Base-by-base conservation (phyloP, 2,113 vertebrate genomes). In the Corythoichthys haematopterus region DNA sequence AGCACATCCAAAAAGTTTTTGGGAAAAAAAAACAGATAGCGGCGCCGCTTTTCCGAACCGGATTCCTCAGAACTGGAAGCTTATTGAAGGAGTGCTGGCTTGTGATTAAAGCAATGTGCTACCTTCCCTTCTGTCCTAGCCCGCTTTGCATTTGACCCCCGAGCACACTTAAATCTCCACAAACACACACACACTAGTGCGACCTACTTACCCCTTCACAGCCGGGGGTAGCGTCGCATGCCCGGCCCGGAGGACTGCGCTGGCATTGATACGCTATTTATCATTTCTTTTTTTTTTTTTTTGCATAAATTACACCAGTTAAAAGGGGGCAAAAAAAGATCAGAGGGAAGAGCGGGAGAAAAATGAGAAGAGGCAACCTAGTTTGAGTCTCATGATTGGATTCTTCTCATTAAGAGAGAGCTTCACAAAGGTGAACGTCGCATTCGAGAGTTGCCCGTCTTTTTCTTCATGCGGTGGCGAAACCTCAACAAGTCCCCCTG, bases 241-340 rank as follows among this genome's bases (percentile, higher is more conserved):
- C 75, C 76, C 76, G 45, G 82, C 81, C 81, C 69, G 72, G 76
- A 87, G 88, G 83, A 84, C 74, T 78, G 64, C 72, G 76, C 66
- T 64, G 11, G 78, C 87, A 88, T 88, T 83, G 85, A 89, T 88
- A 87, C 87, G 80, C 85, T 90, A 89, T 88, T 90, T 89, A 89
- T 89, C 91, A 88, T 84, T 87, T 78, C 71, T 71, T 28, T 28
- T 28, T 28, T 28, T 28, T 28, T 28, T 74, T 69, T 56, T 82
- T 85, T 85, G 88, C 84, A 91, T 92, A 89, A 88, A 91, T 88
- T 89, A 85, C 81, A 89, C 86, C 87, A 85, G 83, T 83, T 79
- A 85, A 88, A 89, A 86, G 43, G 68, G 56, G 79, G 60, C 55
- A 6, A 13, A 57, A 43, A 76, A 77, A 69, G 59, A 71, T 72